Percentiles rank a stretch among this genome's conserved stretches.
These are phyloP conservation scores for Eucidaris tribuloides DNA, from an alignment of 35 echinoderm and acorn worm species.

Conservation along the genomic window DNA sequence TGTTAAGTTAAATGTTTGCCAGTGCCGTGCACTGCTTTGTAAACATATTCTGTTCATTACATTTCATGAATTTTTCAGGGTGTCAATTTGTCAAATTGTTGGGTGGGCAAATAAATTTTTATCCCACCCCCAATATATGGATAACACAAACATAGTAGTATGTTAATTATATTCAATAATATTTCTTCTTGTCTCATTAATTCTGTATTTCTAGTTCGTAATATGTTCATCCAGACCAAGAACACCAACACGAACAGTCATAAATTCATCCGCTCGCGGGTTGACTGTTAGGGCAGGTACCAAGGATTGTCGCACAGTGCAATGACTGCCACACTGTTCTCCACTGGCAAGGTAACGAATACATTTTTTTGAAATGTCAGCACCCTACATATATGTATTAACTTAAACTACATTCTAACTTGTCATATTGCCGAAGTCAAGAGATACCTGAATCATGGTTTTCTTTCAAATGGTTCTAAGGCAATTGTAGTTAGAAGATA, in stretches of 20 bases:
- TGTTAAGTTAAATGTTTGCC: too few species aligned
- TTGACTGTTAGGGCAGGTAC: conserved; percentile 64
- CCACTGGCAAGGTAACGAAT: conserved; percentile 96
- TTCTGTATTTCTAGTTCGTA: conserved; percentile 69
- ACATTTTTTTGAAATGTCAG: too few species aligned
- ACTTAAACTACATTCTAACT: background rate
- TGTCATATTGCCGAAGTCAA: background rate
- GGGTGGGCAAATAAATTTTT: too few species aligned
- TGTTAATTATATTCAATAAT: too few species aligned
- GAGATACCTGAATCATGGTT: background rate
- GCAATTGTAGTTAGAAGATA: background rate
- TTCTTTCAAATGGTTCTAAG: background rate
- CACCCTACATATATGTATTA: too few species aligned
- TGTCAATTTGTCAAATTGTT: too few species aligned
- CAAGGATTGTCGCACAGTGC: conserved; percentile 90
- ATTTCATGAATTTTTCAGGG: too few species aligned
- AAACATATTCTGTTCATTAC: too few species aligned
- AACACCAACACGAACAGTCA: conserved; percentile 96
- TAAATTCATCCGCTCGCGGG: conserved; percentile 92
- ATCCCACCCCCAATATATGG: too few species aligned
- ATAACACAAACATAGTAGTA: too few species aligned
- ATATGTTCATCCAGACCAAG: conserved; percentile 98
- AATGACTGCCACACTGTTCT: conserved; percentile 81
- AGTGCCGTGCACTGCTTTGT: too few species aligned
- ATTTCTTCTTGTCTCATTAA: too few species aligned